These are phyloP conservation scores for Heterotis niloticus DNA, from an alignment of 2,113 vertebrate species.

Conservation along the genomic window DNA sequence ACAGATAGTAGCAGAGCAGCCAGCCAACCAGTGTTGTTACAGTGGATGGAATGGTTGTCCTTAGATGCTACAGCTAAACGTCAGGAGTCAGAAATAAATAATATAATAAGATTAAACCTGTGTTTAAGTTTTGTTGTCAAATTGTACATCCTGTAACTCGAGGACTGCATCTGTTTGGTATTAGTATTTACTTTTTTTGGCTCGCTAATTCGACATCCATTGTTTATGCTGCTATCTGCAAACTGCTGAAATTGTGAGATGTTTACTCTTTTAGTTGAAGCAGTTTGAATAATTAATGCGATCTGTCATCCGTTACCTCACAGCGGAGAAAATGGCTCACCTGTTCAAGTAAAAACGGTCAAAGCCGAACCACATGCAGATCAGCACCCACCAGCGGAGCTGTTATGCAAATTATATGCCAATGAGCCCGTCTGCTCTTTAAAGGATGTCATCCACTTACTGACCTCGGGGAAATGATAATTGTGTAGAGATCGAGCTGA, in stretches of 20 bases:
- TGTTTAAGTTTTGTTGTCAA: too few species aligned
- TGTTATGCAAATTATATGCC: slow-evolving; percentile 57
- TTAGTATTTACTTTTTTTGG: background rate
- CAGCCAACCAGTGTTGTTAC: too few species aligned
- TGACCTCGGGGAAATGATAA: slow-evolving; percentile 57
- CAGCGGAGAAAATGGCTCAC: background rate
- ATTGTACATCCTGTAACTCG: too few species aligned
- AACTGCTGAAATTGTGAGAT: background rate
- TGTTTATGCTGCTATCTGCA: background rate
- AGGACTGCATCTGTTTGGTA: too few species aligned
- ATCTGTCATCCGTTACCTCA: background rate
- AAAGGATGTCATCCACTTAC: slow-evolving; percentile 45
- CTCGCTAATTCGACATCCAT: background rate
- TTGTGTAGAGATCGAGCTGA: slow-evolving; percentile 50
- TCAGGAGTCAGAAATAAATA: too few species aligned
- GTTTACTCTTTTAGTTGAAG: background rate
- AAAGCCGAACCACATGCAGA: slow-evolving; percentile 28
- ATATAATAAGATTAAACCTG: too few species aligned
- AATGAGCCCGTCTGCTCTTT: slow-evolving; percentile 62
- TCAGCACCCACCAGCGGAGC: slow-evolving; percentile 47
- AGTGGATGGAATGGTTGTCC: too few species aligned
- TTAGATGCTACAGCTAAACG: too few species aligned
- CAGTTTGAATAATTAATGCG: background rate
- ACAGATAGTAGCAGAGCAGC: too few species aligned
- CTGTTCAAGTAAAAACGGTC: slow-evolving; percentile 22